Base-by-base conservation (phyloP, 2,888 invertebrate genomes). In the Tenthredo notha region DNA sequence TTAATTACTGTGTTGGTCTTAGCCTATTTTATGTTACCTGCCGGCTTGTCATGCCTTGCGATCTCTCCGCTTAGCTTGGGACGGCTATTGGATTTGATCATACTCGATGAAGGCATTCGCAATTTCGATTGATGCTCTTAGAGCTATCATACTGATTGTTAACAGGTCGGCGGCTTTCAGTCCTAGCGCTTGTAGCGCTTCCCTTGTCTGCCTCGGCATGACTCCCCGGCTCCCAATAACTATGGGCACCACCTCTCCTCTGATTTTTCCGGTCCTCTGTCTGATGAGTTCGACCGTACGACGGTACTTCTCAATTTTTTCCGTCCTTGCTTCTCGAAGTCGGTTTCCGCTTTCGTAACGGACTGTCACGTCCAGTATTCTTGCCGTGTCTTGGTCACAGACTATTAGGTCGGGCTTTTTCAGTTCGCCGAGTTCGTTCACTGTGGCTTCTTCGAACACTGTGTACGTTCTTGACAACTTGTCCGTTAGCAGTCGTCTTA, bases 211-310 rank as follows among this genome's bases (percentile, higher is more conserved):
- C 86, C 84, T 89, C 65, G 91, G 91, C 86, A 92, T 86, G 18
- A 90, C 90, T 18, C 91, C 91, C 86, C 91, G 86, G 70, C 91
- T 91, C 9, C 92, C 91, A 29, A 92, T 88, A 77, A 92, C 90
- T 6, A 91, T 87, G 0, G 91, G 92, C 80, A 91, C 87, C 74
- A 91, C 91, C 70, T 87, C 84, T 0, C 87, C 88, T 70, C 61
- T 67, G 9, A 72, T 5, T 0, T 85, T 88, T 4, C 86, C 86
- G 5, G 85, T 87, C 47, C 75, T 10, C 9, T 50, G 47, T 80
- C 85, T 86, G 21, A 90, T 25, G 0, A 29, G 2, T 12, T 77
- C 15, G 3, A 72, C 85, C 83, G 90, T 87, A 9, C 21, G 65
- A 29, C 50, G 47, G 85, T 91, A 91, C 83, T 92, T 91, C 0